Percentiles rank a stretch among this genome's conserved stretches.
These are phyloP conservation scores for Fratercula arctica DNA, from an alignment of 2,797 vertebrate species.

Conservation along the genomic window DNA sequence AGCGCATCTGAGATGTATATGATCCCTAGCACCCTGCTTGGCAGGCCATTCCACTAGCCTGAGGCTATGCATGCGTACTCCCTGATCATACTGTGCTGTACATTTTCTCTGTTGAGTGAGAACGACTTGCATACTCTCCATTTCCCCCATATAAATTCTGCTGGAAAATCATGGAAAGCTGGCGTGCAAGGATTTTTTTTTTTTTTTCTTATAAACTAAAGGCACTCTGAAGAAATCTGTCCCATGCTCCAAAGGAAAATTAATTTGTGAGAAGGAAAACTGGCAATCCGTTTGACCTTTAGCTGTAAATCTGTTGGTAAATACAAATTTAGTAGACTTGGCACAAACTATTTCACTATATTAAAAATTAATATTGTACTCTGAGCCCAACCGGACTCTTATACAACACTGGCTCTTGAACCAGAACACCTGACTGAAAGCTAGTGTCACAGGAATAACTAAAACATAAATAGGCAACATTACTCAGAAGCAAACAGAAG, in stretches of 20 bases:
- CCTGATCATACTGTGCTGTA: neutral
- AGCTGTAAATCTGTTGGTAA: slow-evolving; percentile 48
- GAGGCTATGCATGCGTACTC: neutral
- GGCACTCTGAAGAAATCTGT: neutral
- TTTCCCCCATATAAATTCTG: neutral
- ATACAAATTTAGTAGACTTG: slow-evolving; percentile 1
- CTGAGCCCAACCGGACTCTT: neutral
- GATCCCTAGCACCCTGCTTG: neutral
- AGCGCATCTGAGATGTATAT: neutral
- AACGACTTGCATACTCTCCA: neutral
- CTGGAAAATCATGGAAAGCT: slow-evolving; percentile 10
- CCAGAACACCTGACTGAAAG: slow-evolving; percentile 40
- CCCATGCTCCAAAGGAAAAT: slow-evolving; percentile 6
- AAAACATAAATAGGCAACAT: neutral
- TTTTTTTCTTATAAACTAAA: neutral
- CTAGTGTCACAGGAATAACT: neutral
- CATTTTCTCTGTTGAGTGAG: neutral
- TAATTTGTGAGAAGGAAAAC: slow-evolving; percentile 34
- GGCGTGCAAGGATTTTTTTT: neutral
- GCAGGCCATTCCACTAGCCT: neutral
- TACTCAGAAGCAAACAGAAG: slow-evolving; percentile 3
- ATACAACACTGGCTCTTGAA: slow-evolving; percentile 18
- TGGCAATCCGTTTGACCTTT: slow-evolving; percentile 1
- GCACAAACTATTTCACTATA: neutral
- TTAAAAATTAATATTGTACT: neutral